Conservation (phyloP, 1,140 invertebrate genomes). For the Lepeophtheirus salmonis region DNA sequence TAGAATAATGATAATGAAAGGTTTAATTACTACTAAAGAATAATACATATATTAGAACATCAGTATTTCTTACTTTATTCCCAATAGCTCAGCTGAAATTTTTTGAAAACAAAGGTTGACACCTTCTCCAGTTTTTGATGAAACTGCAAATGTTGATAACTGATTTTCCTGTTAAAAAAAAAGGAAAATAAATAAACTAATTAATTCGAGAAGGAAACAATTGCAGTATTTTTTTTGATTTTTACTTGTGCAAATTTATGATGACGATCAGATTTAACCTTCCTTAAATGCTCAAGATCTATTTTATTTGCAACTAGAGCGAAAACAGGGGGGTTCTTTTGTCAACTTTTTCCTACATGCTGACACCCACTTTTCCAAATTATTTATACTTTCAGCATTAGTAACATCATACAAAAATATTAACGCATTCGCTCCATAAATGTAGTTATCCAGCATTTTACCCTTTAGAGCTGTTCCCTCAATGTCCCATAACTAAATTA, state of each 20-base stretch:
- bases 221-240: too few species aligned
- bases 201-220: neutral
- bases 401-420: conserved; percentile 71
- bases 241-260: conserved; percentile 46
- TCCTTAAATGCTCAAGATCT: conserved; percentile 39
- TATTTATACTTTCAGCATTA: conserved; percentile 56
- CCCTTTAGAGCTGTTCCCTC: conserved; percentile 51
- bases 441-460: conserved; percentile 61
- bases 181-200: neutral
- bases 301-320: conserved; percentile 70
- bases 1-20: neutral
- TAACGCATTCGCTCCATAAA: conserved; percentile 55
- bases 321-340: conserved; percentile 40
- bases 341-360: conserved; percentile 37
- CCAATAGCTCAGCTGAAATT: conserved; percentile 43
- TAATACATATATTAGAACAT: neutral
- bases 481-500: conserved; percentile 69
- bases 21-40: neutral
- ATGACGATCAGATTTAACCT: conserved; percentile 55
- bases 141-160: conserved; percentile 51
- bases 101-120: conserved; percentile 40
- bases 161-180: conserved; percentile 36
- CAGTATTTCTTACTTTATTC: conserved; percentile 27
- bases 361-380: conserved; percentile 49
- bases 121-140: conserved; percentile 71